These are phyloP conservation scores for Pachycephus smyrnensis DNA, from an alignment of 2,888 invertebrate species.

Conservation along the genomic window DNA sequence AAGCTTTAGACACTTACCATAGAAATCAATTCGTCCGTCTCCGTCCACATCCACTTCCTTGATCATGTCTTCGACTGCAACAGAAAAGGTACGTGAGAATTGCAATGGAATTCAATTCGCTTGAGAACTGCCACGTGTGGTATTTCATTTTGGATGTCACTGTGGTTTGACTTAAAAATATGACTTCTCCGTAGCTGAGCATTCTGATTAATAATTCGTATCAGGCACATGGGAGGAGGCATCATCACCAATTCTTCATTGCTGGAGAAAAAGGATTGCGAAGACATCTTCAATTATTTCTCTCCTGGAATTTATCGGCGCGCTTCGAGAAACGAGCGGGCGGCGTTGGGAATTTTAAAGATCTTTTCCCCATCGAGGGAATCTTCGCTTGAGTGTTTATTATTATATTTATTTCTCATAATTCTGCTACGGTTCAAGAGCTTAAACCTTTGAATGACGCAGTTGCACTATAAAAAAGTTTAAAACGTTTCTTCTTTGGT, in stretches of 20 bases:
- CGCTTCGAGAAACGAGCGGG: constrained; percentile 12
- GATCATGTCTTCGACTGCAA: constrained; percentile 95
- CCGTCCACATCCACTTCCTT: constrained; percentile 96
- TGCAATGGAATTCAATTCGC: background rate
- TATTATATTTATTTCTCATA: no score
- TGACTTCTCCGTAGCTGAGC: no score
- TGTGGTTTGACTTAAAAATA: background rate
- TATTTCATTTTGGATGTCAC: background rate
- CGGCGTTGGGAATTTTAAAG: constrained; percentile 15
- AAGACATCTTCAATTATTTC: constrained; percentile 34
- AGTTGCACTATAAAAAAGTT: no score
- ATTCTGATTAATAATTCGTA: constrained; percentile 31
- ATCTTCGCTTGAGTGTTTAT: no score
- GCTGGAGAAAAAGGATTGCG: constrained; percentile 16
- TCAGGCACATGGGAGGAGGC: constrained; percentile 29
- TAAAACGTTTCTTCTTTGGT: no score
- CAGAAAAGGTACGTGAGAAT: constrained; percentile 20
- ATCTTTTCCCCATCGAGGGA: no score
- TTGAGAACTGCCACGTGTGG: background rate
- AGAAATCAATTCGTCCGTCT: constrained; percentile 93
- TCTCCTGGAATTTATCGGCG: constrained; percentile 33
- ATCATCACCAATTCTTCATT: no score
- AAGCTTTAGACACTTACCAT: constrained; percentile 72
- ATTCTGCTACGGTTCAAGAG: no score
- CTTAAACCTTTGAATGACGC: no score